These are phyloP conservation scores for Phocides pigmalion DNA, from an alignment of 1,140 invertebrate species.

Conservation along the genomic window DNA sequence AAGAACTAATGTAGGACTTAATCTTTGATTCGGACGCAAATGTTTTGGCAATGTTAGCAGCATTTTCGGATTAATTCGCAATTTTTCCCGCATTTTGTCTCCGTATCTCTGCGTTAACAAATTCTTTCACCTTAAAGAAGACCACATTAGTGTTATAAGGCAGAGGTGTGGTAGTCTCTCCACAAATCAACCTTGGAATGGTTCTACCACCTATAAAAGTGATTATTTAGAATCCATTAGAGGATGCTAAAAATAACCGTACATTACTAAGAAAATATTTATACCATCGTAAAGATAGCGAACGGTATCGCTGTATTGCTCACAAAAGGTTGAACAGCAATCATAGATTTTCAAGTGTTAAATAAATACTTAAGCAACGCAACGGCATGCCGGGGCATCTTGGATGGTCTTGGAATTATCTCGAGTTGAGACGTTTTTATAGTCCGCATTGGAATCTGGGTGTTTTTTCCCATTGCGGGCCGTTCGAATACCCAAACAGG, in stretches of 20 bases:
- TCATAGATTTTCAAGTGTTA: constrained; percentile 44
- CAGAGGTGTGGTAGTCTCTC: no score
- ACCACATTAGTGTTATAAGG: no score
- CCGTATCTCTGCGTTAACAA: no score
- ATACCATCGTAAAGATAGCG: constrained; percentile 5
- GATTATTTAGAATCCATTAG: not conserved
- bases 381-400: constrained; percentile 54
- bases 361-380: constrained; percentile 67
- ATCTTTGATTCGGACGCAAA: no score
- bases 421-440: constrained; percentile 78
- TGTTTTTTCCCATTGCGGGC: constrained; percentile 77
- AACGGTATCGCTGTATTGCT: not conserved
- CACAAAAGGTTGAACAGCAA: constrained; percentile 28
- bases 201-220: not conserved
- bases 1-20: no score
- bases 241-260: constrained; percentile 1
- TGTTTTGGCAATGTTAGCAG: no score
- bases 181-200: no score
- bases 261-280: not conserved
- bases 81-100: no score
- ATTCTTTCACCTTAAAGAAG: no score
- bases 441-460: constrained; percentile 79
- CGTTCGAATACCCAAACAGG: constrained; percentile 76
- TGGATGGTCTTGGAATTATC: constrained; percentile 78
- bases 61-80: no score